These are phyloP conservation scores for Notarius lentiginosus DNA, from an alignment of 2,113 vertebrate genomes.

Conservation along the genomic window DNA sequence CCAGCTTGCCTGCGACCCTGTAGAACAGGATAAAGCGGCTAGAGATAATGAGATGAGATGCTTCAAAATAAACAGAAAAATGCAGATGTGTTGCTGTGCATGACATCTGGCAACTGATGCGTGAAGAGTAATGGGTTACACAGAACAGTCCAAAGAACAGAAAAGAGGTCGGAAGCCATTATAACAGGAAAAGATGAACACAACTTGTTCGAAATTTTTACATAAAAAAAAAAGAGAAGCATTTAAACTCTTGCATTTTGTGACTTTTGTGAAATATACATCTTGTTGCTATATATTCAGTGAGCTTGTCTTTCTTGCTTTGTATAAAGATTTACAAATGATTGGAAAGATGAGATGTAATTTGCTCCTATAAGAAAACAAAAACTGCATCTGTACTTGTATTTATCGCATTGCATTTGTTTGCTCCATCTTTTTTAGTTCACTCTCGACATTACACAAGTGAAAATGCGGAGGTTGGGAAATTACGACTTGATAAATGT, in stretches of 20 bases:
- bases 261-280: not conserved
- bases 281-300: not conserved
- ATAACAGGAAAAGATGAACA: not conserved
- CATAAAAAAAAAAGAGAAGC: not conserved
- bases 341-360: not conserved
- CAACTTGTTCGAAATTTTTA: not conserved
- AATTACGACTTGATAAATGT: slow-evolving; percentile 50
- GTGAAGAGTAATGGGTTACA: not conserved
- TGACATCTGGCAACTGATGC: not conserved
- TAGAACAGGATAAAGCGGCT: no score
- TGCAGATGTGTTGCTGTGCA: not conserved
- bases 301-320: not conserved
- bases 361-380: not conserved
- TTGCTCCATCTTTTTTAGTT: not conserved
- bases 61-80: not conserved
- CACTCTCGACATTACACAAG: not conserved
- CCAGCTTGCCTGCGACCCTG: no score
- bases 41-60: no score
- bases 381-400: not conserved
- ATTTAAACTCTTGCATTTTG: not conserved
- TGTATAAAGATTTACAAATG: not conserved
- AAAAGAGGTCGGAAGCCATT: not conserved
- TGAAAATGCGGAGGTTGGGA: slow-evolving; percentile 39
- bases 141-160: not conserved
- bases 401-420: not conserved